Conservation (phyloP, 1,140 invertebrate genomes). For the Tenebrio molitor region DNA sequence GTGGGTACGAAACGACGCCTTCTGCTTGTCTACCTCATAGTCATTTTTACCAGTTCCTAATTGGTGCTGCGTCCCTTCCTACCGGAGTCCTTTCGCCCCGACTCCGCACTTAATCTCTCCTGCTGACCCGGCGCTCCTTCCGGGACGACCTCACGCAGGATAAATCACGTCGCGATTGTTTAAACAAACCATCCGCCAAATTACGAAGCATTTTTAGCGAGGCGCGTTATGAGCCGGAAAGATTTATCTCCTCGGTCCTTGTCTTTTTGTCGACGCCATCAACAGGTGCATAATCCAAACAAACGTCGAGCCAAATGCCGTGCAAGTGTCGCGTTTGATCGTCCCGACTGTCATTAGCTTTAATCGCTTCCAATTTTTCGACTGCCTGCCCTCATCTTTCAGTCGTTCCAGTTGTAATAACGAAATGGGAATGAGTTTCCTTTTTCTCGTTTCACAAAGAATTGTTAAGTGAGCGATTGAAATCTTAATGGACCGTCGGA, state of each 20-base stretch:
- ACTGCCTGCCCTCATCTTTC: neutral
- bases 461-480: neutral
- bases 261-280: neutral
- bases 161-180: too few species aligned
- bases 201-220: too few species aligned
- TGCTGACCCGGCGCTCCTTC: too few species aligned
- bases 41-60: constrained; percentile 11
- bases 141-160: too few species aligned
- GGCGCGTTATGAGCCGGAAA: too few species aligned
- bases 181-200: too few species aligned
- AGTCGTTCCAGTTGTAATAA: neutral
- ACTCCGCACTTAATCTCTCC: too few species aligned
- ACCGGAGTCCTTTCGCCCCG: too few species aligned
- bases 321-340: constrained; percentile 12
- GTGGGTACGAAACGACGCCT: constrained; percentile 1
- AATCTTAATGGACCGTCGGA: neutral
- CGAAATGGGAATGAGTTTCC: neutral
- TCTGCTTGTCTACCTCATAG: neutral
- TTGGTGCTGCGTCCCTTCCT: neutral
- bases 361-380: constrained; percentile 5
- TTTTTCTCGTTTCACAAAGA: constrained; percentile 10
- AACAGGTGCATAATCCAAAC: neutral
- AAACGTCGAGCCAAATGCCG: neutral
- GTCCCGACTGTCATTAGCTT: neutral
- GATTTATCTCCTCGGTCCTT: too few species aligned